These are phyloP conservation scores for Phyllotreta striolata DNA, from an alignment of 2,888 invertebrate species.

Conservation along the genomic window DNA sequence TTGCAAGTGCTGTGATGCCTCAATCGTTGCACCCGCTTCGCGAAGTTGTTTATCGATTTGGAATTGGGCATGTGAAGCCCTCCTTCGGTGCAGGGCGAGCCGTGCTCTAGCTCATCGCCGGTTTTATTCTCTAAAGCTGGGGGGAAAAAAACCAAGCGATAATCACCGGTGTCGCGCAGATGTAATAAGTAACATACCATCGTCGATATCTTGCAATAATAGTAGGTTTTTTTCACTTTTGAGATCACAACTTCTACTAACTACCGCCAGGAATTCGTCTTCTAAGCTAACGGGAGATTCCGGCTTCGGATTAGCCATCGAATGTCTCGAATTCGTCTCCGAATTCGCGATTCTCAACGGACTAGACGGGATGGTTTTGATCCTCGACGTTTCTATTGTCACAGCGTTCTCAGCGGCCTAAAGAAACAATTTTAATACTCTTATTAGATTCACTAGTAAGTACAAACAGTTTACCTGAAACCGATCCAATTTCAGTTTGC, in stretches of 20 bases:
- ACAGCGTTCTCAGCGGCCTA: slow-evolving; percentile 40
- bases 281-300: slow-evolving; percentile 58
- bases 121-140: slow-evolving; percentile 46
- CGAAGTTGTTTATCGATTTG: slow-evolving; percentile 66
- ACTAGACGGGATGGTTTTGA: slow-evolving; percentile 51
- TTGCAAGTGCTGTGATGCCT: slow-evolving; percentile 72
- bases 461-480: slow-evolving; percentile 57
- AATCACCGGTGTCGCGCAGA: too few species aligned
- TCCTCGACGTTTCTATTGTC: slow-evolving; percentile 54
- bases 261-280: slow-evolving; percentile 66
- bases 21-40: slow-evolving; percentile 66
- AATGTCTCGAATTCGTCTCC: slow-evolving; percentile 54
- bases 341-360: slow-evolving; percentile 53
- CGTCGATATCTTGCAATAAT: slow-evolving; percentile 57
- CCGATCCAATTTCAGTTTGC: slow-evolving; percentile 64
- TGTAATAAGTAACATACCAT: slow-evolving; percentile 40
- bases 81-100: slow-evolving; percentile 66
- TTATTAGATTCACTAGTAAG: too few species aligned
- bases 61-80: slow-evolving; percentile 70
- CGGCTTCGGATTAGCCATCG: slow-evolving; percentile 54
- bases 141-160: background rate
- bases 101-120: slow-evolving; percentile 62
- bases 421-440: slow-evolving; percentile 28
- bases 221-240: slow-evolving; percentile 55
- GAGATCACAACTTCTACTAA: slow-evolving; percentile 55